These are phyloP conservation scores for Troides helena DNA, from an alignment of 2,888 invertebrate genomes.

Conservation along the genomic window DNA sequence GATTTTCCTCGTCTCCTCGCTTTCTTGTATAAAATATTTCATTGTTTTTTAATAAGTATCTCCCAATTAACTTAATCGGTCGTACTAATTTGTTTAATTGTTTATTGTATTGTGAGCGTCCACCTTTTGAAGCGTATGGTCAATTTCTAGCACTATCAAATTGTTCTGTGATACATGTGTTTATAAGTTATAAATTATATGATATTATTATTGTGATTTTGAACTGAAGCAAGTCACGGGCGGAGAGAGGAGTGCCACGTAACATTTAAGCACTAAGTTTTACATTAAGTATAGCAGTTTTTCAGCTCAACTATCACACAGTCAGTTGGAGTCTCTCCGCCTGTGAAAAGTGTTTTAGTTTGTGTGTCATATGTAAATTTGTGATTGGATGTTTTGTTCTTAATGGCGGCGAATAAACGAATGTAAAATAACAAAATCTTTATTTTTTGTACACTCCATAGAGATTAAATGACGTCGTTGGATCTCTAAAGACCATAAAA, in stretches of 20 bases:
- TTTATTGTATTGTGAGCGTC: conserved; percentile 49
- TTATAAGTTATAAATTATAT: conserved; percentile 64
- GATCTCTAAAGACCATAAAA: too few species aligned
- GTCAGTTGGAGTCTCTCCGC: conserved; percentile 14
- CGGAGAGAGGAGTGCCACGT: conserved; percentile 7
- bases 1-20: too few species aligned
- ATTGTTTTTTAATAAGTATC: conserved; percentile 23
- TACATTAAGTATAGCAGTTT: not conserved
- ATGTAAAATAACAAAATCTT: conserved; percentile 37
- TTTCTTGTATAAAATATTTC: too few species aligned
- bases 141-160: conserved; percentile 78
- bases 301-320: not conserved
- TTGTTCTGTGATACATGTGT: conserved; percentile 77
- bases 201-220: conserved; percentile 36
- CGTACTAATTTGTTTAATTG: conserved; percentile 26
- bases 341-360: conserved; percentile 19
- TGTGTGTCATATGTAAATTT: conserved; percentile 49
- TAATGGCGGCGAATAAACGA: conserved; percentile 73
- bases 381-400: conserved; percentile 71
- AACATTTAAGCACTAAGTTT: not conserved
- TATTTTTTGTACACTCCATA: too few species aligned
- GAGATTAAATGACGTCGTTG: too few species aligned
- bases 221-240: conserved; percentile 25
- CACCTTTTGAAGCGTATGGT: conserved; percentile 67
- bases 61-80: conserved; percentile 25